Base-by-base conservation (phyloP, 2,797 vertebrate genomes). In the Megalops cyprinoides region DNA sequence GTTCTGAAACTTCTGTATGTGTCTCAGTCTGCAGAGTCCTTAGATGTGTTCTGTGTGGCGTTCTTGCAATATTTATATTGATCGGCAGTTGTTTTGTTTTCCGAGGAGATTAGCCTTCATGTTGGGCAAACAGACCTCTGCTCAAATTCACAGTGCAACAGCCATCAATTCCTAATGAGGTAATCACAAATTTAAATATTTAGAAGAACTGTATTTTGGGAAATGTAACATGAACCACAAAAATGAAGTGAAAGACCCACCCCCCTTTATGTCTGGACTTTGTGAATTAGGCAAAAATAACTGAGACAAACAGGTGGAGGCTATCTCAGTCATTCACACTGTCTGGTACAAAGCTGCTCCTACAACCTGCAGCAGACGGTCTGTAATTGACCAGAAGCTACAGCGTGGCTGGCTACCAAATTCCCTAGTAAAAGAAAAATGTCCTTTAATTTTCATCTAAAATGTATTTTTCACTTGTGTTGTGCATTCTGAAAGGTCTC, bases 161-260 rank as follows among this genome's bases (percentile, higher is more conserved):
- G 86, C 90, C 89, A 90, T 93, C 90, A 89, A 90, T 92, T 91
- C 87, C 88, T 94, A 93, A 92, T 93, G 91, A 92, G 92, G 87
- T 93, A 93, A 94, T 93, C 87, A 90, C 90, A 89, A 79, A 88
- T 83, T 89, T 86, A 87, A 89, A 82, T 78, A 77, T 88, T 90
- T 85, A 5, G 88, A 88, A 90, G 88, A 82, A 87, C 88, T 85
- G 85, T 91, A 91, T 93, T 94, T 92, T 91, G 88, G 92, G 58
- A 71, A 86, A 91, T 83, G 87, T 86, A 80, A 87, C 85, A 88
- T 88, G 87, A 89, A 91, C 91, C 91, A 88, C 92, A 91, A 93
- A 92, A 90, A 90, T 87, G 86, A 90, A 85, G 81, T 88, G 89
- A 86, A 86, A 23, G 15, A 49, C 75, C 79, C 39, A 18, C 12